Base-by-base conservation (phyloP, 2,888 invertebrate genomes). In the Ennomos fuscantarius region DNA sequence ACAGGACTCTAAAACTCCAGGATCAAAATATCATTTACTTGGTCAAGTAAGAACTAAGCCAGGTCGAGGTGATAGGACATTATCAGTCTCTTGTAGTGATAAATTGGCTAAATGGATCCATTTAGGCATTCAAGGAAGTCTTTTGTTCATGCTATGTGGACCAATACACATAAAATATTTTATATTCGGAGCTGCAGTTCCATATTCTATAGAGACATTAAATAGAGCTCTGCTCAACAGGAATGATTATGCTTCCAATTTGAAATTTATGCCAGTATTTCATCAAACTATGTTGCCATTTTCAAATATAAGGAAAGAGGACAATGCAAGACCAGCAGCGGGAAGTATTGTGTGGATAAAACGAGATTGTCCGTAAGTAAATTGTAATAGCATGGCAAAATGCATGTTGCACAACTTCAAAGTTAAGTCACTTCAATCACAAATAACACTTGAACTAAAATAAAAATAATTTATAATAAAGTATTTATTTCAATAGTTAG, bases 51-150 rank as follows among this genome's bases (percentile, higher is more conserved):
- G 98, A 55, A 97, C 95, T 0, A 99, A 99, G 84, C 98, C 98
- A 32, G 98, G 98, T 0, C 93, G 98, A 74, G 99, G 99, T 0
- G 96, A 97, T 78, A 95, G 95, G 45, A 98, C 99, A 0, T 81
- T 96, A 40, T 98, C 98, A 9, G 95, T 98, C 72, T 98, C 98
- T 0, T 99, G 99, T 83, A 98, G 98, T 83, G 99, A 99, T 86
- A 99, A 99, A 93, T 89, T 99, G 10, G 95, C 97, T 2, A 95
- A 95, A 72, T 99, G 99, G 99, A 95, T 96, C 76, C 90, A 96
- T 60, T 78, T 97, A 34, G 98, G 99, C 0, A 79, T 97, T 31
- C 98, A 97, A 90, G 98, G 99, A 3, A 94, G 96, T 3, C 85
- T 99, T 3, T 78, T 98, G 45, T 94, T 94, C 62, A 82, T 94